Percentiles rank a stretch among this genome's conserved stretches.
phyloP scores from a whole-genome alignment of 2,888 invertebrate genomes.

The Argynnis bischoffii region DNA sequence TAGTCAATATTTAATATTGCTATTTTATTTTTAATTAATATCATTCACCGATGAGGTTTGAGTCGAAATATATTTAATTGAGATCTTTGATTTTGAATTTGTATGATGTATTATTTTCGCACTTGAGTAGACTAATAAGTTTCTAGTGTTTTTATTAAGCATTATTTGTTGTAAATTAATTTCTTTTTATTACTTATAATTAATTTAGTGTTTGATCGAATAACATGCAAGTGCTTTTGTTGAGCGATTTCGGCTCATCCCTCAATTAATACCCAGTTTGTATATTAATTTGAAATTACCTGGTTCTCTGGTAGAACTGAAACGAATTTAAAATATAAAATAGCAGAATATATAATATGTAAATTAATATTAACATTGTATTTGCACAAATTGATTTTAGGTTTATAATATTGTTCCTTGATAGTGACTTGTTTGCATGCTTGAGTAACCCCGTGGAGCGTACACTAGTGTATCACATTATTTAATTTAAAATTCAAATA shows the following conservation, averaged over 20 bases:
- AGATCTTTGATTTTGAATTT: neutral
- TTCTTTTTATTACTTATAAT: neutral
- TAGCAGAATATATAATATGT: conserved; percentile 9
- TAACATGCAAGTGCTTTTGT: neutral
- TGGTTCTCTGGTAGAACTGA: conserved; percentile 26
- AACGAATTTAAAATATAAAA: conserved; percentile 28
- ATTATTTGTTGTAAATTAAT: neutral
- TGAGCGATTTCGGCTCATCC: conserved; percentile 10
- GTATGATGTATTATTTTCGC: neutral
- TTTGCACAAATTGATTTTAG: conserved; percentile 38
- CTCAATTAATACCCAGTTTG: neutral
- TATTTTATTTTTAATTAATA: no score
- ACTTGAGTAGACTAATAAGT: conserved; percentile 5
- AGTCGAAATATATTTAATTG: neutral
- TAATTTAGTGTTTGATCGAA: neutral
- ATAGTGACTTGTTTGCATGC: conserved; percentile 27
- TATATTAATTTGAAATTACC: conserved; percentile 11
- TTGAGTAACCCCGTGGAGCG: conserved; percentile 17
- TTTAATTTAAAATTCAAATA: neutral
- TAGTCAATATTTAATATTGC: no score
- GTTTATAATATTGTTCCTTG: conserved; percentile 32
- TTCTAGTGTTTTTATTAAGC: neutral
- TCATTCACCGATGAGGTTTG: neutral
- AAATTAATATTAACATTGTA: conserved; percentile 17
- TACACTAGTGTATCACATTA: conserved; percentile 9